Base-by-base conservation (phyloP, 2,888 invertebrate genomes). In the Cephus spinipes region DNA sequence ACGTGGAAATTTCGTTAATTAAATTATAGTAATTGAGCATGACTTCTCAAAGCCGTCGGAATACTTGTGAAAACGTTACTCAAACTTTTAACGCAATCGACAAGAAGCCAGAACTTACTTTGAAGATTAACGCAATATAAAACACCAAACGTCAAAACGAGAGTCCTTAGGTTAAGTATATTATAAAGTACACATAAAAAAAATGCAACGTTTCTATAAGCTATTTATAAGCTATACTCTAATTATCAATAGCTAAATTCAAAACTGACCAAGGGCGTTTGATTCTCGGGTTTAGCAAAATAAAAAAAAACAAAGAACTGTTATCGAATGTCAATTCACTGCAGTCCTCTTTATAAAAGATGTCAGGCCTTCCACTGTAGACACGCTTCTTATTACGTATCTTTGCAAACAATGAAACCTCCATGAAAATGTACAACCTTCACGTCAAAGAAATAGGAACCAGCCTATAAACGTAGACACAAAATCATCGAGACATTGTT, bases 21-120 rank as follows among this genome's bases (percentile, higher is more conserved):
- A 81, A 78, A 83, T 86, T 86, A 86, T 79, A 83, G 82, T 85
- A 88, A 82, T 88, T 87, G 88, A 88, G 84, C 86, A 82, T 83
- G 79, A 84, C 83, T 80, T 77, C 81, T 79, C 73, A 35, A 77
- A 80, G 78, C 78, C 79, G 40, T 15, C 80, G 81, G 79, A 82
- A 81, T 79, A 80, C 80, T 79, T 80, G 77, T 69, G 30, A 11
- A 30, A 69, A n/a, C 32, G 69, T 69, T 12, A 69, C 6, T 30
- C 32, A 1, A 30, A 69, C 32, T 12, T 69, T 69, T 31, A 69
- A 40, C 40, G 40, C 4, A 40, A 40, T 15, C 40, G 40, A 40
- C 40, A 12, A 40, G 40, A 15, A 40, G 40, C 15, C 40, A 40
- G 40, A 40, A 40, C 40, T 6, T 40, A 40, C 40, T 40, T 40